Conservation (phyloP, 2,888 invertebrate species). For the Chalcosyrphus nemorum region DNA sequence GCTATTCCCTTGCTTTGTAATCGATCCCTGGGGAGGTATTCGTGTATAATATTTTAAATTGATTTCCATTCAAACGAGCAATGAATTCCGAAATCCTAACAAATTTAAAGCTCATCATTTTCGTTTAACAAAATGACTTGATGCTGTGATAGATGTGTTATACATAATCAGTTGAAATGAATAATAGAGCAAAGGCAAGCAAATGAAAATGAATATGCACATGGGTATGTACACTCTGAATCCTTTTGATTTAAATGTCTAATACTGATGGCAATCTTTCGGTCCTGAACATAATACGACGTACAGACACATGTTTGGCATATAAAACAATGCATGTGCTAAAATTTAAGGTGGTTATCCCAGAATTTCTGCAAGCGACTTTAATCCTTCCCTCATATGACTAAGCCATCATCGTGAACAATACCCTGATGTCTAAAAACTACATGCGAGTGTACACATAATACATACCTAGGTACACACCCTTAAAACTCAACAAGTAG, state of each 20-base stretch:
- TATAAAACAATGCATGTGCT: neutral
- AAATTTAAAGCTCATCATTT: neutral
- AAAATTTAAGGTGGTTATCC: neutral
- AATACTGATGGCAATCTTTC: neutral
- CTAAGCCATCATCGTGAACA: neutral
- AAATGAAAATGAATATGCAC: neutral
- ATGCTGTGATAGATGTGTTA: too few relatives aligned
- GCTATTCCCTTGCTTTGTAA: slow-evolving; percentile 21
- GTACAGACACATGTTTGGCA: neutral
- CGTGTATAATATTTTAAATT: slow-evolving; percentile 30
- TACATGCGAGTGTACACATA: neutral
- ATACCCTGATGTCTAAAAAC: neutral
- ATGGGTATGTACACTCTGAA: too few relatives aligned
- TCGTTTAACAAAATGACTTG: neutral
- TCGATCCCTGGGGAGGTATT: slow-evolving; percentile 5
- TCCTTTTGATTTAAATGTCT: neutral
- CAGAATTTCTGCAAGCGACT: neutral
- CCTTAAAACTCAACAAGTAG: slow-evolving; percentile 34
- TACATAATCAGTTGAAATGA: too few relatives aligned
- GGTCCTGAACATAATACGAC: neutral
- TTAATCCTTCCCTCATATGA: neutral
- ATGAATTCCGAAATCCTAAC: neutral
- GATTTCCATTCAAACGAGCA: slow-evolving; percentile 10
- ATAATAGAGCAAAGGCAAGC: neutral
- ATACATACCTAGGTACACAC: neutral